Evolutionary conservation across 2,797 vertebrate species (phyloP).

Genomic region (Argyrosomus regius): DNA sequence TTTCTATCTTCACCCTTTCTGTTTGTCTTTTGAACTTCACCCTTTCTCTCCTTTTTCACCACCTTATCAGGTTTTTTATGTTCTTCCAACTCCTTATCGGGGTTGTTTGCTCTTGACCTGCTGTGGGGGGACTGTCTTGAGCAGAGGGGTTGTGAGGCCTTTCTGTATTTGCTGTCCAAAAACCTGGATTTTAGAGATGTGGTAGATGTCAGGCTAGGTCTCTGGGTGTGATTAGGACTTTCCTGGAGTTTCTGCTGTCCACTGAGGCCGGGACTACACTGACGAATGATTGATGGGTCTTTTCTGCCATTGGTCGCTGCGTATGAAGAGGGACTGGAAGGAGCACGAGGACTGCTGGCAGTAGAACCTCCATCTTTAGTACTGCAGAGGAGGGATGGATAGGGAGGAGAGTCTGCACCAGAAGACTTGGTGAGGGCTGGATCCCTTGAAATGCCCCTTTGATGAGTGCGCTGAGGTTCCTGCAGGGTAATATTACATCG

Average conservation of each 20-base stretch:
- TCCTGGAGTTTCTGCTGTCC: constrained; percentile 69
- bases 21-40: constrained; percentile 53
- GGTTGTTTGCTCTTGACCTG: constrained; percentile 62
- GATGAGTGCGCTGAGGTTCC: constrained; percentile 71
- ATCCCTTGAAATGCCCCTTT: constrained; percentile 68
- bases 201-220: constrained; percentile 38
- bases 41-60: constrained; percentile 71
- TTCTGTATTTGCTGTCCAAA: constrained; percentile 74
- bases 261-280: constrained; percentile 56
- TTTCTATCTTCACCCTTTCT: constrained; percentile 74
- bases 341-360: constrained; percentile 59
- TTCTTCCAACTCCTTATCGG: constrained; percentile 68
- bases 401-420: constrained; percentile 56
- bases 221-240: constrained; percentile 49
- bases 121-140: constrained; percentile 54
- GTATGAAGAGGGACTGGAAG: constrained; percentile 60
- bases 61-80: constrained; percentile 71
- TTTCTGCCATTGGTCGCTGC: constrained; percentile 47
- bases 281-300: constrained; percentile 51
- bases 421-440: constrained; percentile 49
- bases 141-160: constrained; percentile 65
- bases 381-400: constrained; percentile 54
- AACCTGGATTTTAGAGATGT: constrained; percentile 56
- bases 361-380: constrained; percentile 62
- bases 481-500: constrained; percentile 42